Percentiles rank a stretch among this genome's conserved stretches.
These are phyloP conservation scores for Myiozetetes cayanensis DNA, from an alignment of 2,113 vertebrate species.

Conservation along the genomic window DNA sequence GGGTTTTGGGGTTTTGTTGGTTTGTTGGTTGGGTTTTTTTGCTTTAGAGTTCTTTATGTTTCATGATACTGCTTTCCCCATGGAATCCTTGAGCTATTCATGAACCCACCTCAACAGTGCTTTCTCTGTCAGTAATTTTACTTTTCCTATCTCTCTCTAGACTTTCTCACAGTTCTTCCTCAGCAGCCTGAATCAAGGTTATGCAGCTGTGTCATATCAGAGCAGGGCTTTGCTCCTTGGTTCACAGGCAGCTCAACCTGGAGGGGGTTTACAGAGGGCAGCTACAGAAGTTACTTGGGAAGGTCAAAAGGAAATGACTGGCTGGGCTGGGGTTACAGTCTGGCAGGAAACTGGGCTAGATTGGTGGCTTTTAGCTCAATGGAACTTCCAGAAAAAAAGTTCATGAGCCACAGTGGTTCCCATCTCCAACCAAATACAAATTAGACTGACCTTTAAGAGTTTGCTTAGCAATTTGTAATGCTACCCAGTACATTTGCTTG, in stretches of 20 bases:
- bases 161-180: neutral
- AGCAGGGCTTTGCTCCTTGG: neutral
- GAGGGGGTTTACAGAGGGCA: neutral
- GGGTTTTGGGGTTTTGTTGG: neutral
- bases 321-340: neutral
- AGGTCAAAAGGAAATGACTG: neutral
- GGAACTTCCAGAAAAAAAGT: conserved; percentile 6
- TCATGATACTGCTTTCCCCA: neutral
- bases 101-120: neutral
- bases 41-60: neutral
- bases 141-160: neutral
- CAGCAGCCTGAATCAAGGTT: neutral
- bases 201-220: neutral
- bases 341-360: neutral
- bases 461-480: neutral
- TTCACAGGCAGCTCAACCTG: neutral
- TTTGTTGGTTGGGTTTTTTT: neutral
- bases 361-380: neutral
- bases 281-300: neutral
- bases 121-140: neutral
- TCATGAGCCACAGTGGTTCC: neutral
- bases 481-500: neutral
- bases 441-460: conserved; percentile 32
- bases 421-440: neutral
- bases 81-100: neutral